A percentile compares a stretch with the other conserved stretches of the same genome.
Evolutionary conservation across 2,113 vertebrate species (phyloP).

Genomic region (Gymnarchus niloticus): DNA sequence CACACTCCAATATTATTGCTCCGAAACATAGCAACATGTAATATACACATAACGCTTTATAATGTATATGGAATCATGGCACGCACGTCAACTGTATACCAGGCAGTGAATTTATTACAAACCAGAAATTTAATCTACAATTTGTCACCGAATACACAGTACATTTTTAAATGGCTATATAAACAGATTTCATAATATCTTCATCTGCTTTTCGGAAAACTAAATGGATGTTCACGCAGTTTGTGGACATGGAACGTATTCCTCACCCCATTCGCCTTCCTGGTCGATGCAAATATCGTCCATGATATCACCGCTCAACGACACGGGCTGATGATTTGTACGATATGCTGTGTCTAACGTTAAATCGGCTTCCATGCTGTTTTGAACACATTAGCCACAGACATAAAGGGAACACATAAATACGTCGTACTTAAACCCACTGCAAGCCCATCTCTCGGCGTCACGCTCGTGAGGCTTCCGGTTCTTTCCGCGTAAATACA

Average conservation of each 20-base stretch:
- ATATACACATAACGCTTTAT: background rate
- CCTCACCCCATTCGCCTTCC: constrained; percentile 68
- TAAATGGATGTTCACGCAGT: background rate
- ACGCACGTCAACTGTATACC: too few species aligned
- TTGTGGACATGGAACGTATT: background rate
- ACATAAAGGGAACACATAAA: background rate
- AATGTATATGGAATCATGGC: background rate
- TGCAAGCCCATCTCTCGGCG: constrained; percentile 29
- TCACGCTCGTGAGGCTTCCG: background rate
- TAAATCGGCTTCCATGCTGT: constrained; percentile 50
- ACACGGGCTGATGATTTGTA: constrained; percentile 25
- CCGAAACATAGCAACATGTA: too few species aligned
- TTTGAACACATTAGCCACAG: constrained; percentile 50
- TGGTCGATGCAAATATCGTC: constrained; percentile 54
- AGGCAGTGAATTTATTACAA: background rate
- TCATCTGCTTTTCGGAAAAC: background rate
- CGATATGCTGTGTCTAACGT: constrained; percentile 47
- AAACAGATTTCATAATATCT: background rate
- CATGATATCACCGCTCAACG: constrained; percentile 36
- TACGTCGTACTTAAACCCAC: background rate
- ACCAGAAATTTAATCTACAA: background rate
- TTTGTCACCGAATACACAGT: too few species aligned
- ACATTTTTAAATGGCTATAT: too few species aligned
- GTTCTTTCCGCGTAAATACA: constrained; percentile 39
- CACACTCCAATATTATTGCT: too few species aligned